Base-by-base conservation (phyloP, 2,888 invertebrate species). In the Eristalis arbustorum region DNA sequence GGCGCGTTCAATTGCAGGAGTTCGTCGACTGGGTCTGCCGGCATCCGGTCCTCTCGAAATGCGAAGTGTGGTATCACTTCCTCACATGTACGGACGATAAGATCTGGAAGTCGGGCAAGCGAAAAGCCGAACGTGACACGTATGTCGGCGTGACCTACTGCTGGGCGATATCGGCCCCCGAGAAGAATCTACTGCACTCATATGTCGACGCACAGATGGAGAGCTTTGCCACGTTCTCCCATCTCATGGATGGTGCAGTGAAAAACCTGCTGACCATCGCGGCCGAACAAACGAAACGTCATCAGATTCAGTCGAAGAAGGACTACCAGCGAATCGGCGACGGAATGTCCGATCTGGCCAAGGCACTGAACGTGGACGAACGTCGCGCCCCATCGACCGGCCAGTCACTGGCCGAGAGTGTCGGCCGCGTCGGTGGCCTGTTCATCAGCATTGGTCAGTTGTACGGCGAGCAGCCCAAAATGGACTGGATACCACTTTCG, bases 21-120 rank as follows among this genome's bases (percentile, higher is more conserved):
- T 99, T 99, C 95, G 97, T 99, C 2, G 97, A 98, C 93, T 97
- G 98, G 94, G 98, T 99, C 91, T 98, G 98, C 91, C 95, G 97
- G 77, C 99, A 99, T 94, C 99, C 99, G 2, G 97, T 99, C 10
- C 93, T 99, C 57, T 97, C 98, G 2, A 96, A 95, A 89, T 96
- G 96, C 90, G 97, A 97, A 89, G 99, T 99, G 0, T 99, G 98
- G 97, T 96, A 97, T 91, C 99, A 99, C 92, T 99, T 99, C 92
- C 95, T 99, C 68, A 98, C 98, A 2, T 99, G 99, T 91, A 98
- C 98, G 8, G 99, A 99, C 93, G 99, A 98, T 90, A 98, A 98
- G 92, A 95, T 96, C 89, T 99, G 99, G 99, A 99, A 99, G 93
- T 95, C 95, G 66, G 99, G 99, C 3, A 99, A 99, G 93, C 94